Base-by-base conservation (phyloP, 2,888 invertebrate species). In the Dasypogon diadema region DNA sequence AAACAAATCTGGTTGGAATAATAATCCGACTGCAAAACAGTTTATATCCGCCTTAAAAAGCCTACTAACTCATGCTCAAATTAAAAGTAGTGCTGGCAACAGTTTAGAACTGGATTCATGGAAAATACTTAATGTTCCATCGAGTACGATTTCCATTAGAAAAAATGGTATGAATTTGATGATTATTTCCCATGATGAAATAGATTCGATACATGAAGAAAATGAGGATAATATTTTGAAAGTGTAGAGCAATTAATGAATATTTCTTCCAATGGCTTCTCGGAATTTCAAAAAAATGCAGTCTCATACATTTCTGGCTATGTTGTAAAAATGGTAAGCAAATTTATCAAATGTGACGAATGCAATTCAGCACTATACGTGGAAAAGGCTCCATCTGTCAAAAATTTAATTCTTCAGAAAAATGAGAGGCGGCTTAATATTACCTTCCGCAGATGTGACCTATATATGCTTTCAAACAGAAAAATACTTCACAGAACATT, bases 41-140 rank as follows among this genome's bases (percentile, higher is more conserved):
- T 75, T 75, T 34, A 22, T 42, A 3, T n/a, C 75, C 10, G 34
- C 75, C 16, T 74, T 51, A 48, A 58, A 51, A 21, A 16, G 48
- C 24, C 16, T 74, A 34, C 10, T 74, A 6, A 48, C 26, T n/a
- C 60, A 60, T 51, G 16, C 46, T 30, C 21, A 60, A n/a, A 24
- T 74, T 2, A 74, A 42, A 22, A 10, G 48, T n/a, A 22, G 37
- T 34, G n/a, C 2, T 42, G 42, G 42, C n/a, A 42, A 42, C 12
- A 12, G 8, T 42, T 2, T 12, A 42, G 54, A 26, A 56, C n/a
- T 42, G 6, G 55, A 55, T 14, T 2, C 51, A 6, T 51, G 16
- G 2, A 14, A 18, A 3, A 51, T 51, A 2, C 1, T 51, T 16
- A 51, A 51, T 8, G 18, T 51, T 4, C 18, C 51, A 14, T 12